Evolutionary conservation across 2,888 invertebrate genomes (phyloP).

Genomic region (Drosophila differens): DNA sequence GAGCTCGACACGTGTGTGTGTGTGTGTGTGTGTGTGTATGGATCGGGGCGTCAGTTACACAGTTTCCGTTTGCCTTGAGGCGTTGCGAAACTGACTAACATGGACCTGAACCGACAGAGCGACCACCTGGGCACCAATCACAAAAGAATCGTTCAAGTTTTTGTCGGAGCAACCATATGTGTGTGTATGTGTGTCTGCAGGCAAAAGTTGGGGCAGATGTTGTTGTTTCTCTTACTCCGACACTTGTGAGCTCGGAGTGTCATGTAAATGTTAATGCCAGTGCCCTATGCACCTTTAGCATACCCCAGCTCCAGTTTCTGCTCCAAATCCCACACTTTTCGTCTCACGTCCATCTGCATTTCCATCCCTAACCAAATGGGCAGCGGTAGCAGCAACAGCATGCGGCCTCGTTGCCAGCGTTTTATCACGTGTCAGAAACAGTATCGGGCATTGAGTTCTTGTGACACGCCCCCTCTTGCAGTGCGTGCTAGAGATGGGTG

Average conservation of each 20-base stretch:
- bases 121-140: constrained; percentile 69
- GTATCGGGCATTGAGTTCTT: constrained; percentile 68
- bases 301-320: constrained; percentile 13
- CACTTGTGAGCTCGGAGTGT: constrained; percentile 63
- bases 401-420: constrained; percentile 64
- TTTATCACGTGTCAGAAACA: constrained; percentile 80
- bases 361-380: constrained; percentile 11
- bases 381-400: constrained; percentile 27
- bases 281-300: constrained; percentile 74
- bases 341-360: constrained; percentile 33
- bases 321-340: constrained; percentile 2
- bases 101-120: constrained; percentile 47
- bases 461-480: constrained; percentile 53
- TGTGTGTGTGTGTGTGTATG: constrained; percentile 26
- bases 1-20: constrained; percentile 25
- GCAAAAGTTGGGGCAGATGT: constrained; percentile 26
- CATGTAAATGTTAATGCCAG: constrained; percentile 78
- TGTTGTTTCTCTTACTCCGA: constrained; percentile 55
- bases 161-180: constrained; percentile 48
- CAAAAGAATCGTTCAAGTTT: constrained; percentile 78
- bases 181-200: constrained; percentile 1
- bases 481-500: constrained; percentile 32
- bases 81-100: constrained; percentile 49
- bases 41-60: constrained; percentile 70
- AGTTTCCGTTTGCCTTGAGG: constrained; percentile 78